phyloP scores from a whole-genome alignment of 2,113 vertebrate genomes.

The Epinephelus cyanopodus region DNA sequence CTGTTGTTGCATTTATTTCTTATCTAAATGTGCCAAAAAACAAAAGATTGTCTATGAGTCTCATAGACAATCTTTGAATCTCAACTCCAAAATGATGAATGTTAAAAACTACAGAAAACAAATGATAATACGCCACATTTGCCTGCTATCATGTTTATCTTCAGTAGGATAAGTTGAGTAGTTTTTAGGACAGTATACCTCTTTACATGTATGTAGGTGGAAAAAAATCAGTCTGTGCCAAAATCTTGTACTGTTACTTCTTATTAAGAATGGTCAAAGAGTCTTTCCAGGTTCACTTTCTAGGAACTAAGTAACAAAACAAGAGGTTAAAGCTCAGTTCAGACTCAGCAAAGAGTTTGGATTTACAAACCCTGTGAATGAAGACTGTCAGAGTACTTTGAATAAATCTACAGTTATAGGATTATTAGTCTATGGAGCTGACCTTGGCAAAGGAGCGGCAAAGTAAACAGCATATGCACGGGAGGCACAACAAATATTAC shows the following conservation, averaged over 20 bases:
- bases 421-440: slow-evolving; percentile 23
- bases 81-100: no score
- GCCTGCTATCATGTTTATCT: background rate
- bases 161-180: background rate
- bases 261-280: background rate
- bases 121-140: no score
- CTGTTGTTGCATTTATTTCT: no score
- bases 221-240: slow-evolving; percentile 5
- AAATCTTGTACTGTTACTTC: background rate
- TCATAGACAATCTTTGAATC: no score
- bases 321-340: slow-evolving; percentile 24
- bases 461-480: no score
- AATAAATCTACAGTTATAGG: slow-evolving; percentile 16
- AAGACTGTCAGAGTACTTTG: slow-evolving; percentile 1
- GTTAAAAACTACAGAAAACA: no score
- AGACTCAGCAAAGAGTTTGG: slow-evolving; percentile 51
- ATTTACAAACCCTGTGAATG: slow-evolving; percentile 43
- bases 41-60: no score
- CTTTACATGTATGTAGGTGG: background rate
- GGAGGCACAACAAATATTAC: background rate
- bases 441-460: background rate
- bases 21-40: no score
- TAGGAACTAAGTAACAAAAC: slow-evolving; percentile 22
- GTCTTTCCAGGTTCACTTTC: slow-evolving; percentile 31
- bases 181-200: background rate